Conservation (phyloP, 92 coral and sea anemone species). For the Phenganax subtilis region DNA sequence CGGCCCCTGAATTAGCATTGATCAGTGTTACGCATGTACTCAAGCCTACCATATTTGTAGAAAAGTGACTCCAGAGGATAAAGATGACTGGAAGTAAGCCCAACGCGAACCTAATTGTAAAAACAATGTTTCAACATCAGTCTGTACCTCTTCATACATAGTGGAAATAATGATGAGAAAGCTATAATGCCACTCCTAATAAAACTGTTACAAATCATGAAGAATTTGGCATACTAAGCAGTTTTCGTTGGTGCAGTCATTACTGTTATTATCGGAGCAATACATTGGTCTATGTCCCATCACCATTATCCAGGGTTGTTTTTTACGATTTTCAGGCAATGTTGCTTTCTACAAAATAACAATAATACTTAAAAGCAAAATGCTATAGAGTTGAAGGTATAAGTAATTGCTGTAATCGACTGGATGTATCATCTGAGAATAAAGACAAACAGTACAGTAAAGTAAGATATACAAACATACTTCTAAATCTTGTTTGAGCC, state of each 20-base stretch:
- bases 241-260: constrained; percentile 68
- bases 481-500: constrained; percentile 69
- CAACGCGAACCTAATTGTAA: constrained; percentile 62
- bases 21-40: background rate
- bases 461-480: constrained; percentile 34
- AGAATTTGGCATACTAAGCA: constrained; percentile 54
- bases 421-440: no score
- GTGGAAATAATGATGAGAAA: background rate
- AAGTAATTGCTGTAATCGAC: no score
- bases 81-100: constrained; percentile 50
- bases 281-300: constrained; percentile 99
- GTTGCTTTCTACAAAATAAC: constrained; percentile 60
- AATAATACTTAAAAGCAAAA: background rate
- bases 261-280: constrained; percentile 66
- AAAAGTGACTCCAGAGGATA: constrained; percentile 66
- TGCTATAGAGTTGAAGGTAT: background rate
- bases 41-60: constrained; percentile 70
- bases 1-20: no score
- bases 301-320: constrained; percentile 84
- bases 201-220: background rate
- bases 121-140: background rate
- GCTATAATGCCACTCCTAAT: no score
- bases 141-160: background rate
- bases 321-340: constrained; percentile 64
- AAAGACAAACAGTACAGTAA: background rate